Evolutionary conservation across 2,113 vertebrate species (phyloP).

Genomic region (Megaleporinus macrocephalus): DNA sequence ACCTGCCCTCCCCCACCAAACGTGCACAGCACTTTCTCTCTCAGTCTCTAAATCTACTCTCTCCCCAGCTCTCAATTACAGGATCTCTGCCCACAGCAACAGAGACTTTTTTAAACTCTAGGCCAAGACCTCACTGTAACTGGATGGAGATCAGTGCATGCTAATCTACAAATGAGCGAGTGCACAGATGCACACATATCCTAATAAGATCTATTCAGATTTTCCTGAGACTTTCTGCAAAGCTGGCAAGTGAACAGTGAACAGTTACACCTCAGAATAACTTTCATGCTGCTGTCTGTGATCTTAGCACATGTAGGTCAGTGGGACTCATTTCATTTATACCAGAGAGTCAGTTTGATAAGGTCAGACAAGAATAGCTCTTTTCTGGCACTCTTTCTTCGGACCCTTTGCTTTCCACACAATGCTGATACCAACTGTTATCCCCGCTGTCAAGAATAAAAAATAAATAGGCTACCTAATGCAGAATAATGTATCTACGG

Average conservation of each 20-base stretch:
- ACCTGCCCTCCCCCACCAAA: constrained; percentile 58
- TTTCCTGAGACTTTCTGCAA: neutral
- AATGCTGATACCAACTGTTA: neutral
- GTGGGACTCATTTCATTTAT: constrained; percentile 18
- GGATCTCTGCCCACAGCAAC: constrained; percentile 59
- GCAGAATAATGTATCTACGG: neutral
- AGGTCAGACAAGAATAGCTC: constrained; percentile 32
- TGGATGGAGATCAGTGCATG: constrained; percentile 38
- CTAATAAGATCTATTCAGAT: constrained; percentile 36
- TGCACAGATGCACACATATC: constrained; percentile 11
- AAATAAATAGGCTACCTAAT: neutral
- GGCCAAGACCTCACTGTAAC: constrained; percentile 45
- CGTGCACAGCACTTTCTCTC: neutral
- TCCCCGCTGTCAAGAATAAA: neutral
- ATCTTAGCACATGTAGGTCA: constrained; percentile 14
- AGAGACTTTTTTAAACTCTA: constrained; percentile 59
- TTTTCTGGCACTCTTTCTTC: neutral
- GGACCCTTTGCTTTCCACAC: neutral
- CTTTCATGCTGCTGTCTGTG: neutral
- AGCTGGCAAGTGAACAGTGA: constrained; percentile 10
- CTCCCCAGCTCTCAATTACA: neutral
- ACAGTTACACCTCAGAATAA: neutral
- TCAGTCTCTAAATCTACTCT: neutral
- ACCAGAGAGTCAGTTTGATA: constrained; percentile 11
- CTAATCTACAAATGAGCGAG: neutral